Evolutionary conservation across 2,888 invertebrate genomes (phyloP).

Genomic region (Nephrotoma appendiculata): DNA sequence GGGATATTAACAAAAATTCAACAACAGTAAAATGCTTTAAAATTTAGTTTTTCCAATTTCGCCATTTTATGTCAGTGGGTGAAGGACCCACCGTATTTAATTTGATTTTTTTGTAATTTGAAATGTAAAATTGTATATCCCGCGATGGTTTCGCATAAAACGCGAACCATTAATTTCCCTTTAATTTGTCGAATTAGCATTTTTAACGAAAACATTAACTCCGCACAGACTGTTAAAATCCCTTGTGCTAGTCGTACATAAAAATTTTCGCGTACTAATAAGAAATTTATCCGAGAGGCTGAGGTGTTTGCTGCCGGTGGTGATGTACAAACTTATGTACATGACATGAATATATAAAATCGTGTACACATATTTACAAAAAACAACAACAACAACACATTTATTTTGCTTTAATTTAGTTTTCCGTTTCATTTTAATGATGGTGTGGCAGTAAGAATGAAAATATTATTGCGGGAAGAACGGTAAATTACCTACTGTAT

Average conservation of each 20-base stretch:
- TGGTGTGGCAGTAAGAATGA: background rate
- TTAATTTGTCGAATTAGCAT: background rate
- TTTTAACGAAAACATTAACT: background rate
- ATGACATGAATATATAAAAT: background rate
- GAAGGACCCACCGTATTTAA: no score
- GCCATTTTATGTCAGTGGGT: background rate
- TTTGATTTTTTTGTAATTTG: background rate
- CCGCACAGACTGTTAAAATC: background rate
- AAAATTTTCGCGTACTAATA: background rate
- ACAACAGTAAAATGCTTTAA: background rate
- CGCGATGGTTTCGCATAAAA: background rate
- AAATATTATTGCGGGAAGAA: background rate
- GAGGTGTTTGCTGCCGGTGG: background rate
- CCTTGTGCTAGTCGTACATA: background rate
- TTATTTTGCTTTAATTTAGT: background rate
- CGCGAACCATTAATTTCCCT: background rate
- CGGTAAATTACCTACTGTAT: background rate
- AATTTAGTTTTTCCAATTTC: background rate
- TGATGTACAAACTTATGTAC: background rate
- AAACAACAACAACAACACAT: background rate
- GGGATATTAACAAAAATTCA: background rate
- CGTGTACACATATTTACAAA: background rate
- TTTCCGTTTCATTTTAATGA: background rate
- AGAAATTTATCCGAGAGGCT: background rate
- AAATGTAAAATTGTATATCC: background rate